phyloP scores from a whole-genome alignment of 2,113 vertebrate species.

The Mungos mungo region DNA sequence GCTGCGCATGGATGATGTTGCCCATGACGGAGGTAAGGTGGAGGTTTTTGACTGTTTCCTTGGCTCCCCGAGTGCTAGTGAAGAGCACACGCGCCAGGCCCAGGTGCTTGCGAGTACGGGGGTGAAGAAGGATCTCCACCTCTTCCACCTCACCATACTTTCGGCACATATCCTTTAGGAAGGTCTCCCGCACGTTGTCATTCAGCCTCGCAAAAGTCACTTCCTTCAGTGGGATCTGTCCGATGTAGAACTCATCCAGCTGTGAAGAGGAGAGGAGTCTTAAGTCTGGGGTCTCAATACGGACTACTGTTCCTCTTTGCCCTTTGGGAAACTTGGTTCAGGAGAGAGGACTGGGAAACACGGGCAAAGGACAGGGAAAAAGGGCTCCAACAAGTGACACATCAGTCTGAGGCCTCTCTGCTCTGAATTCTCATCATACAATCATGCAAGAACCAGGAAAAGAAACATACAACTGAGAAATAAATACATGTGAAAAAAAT shows the following conservation, averaged over 20 bases:
- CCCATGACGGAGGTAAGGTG: slow-evolving; percentile 97
- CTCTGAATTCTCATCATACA: neutral
- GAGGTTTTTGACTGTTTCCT: slow-evolving; percentile 93
- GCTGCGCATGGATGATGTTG: slow-evolving; percentile 94
- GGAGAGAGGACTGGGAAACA: neutral
- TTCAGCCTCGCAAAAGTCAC: slow-evolving; percentile 95
- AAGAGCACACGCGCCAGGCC: slow-evolving; percentile 94
- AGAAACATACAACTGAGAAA: neutral
- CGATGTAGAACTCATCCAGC: slow-evolving; percentile 95
- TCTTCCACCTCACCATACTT: slow-evolving; percentile 96
- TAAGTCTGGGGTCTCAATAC: neutral
- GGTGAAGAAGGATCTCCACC: slow-evolving; percentile 95
- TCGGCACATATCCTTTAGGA: slow-evolving; percentile 95
- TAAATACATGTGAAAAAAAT: neutral
- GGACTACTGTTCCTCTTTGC: neutral
- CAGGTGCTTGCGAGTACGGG: slow-evolving; percentile 93
- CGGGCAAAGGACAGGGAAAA: neutral
- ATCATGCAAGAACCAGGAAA: neutral
- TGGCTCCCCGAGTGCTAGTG: slow-evolving; percentile 92
- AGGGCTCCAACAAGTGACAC: neutral
- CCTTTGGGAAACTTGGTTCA: neutral
- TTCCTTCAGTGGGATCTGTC: slow-evolving; percentile 95
- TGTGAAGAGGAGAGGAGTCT: slow-evolving; percentile 70
- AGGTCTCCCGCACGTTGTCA: slow-evolving; percentile 95
- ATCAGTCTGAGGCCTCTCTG: neutral